Conservation (phyloP, 2,797 vertebrate species). For the Poeciliopsis gracilis region DNA sequence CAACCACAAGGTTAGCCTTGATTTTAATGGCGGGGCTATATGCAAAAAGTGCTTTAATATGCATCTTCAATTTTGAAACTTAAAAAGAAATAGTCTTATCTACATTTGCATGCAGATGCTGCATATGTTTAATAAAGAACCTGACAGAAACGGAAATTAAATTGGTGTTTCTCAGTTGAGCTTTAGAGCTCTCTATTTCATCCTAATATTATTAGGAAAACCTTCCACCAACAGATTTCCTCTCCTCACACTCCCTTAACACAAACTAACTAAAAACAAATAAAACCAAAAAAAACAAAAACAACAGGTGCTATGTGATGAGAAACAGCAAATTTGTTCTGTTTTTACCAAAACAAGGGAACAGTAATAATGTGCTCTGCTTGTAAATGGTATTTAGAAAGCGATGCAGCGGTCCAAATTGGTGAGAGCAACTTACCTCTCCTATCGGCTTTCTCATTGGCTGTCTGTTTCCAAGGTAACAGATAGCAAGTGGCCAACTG, state of each 20-base stretch:
- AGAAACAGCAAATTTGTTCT: neutral
- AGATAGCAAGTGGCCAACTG: constrained; percentile 52
- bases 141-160: constrained; percentile 40
- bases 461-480: constrained; percentile 67
- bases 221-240: constrained; percentile 1
- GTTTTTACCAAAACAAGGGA: constrained; percentile 4
- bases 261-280: constrained; percentile 13
- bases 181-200: constrained; percentile 20
- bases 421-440: constrained; percentile 54
- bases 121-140: constrained; percentile 12
- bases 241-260: constrained; percentile 19
- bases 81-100: neutral
- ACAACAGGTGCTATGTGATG: neutral
- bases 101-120: constrained; percentile 10
- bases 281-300: too few relatives aligned
- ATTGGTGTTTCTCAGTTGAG: constrained; percentile 12
- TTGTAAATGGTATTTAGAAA: constrained; percentile 23
- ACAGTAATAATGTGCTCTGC: constrained; percentile 8
- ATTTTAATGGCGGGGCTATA: constrained; percentile 25
- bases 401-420: constrained; percentile 39
- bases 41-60: constrained; percentile 9
- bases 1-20: constrained; percentile 49
- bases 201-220: constrained; percentile 9
- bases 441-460: constrained; percentile 52
- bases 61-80: neutral